These are phyloP conservation scores for Agonopterix arenella DNA, from an alignment of 2,888 invertebrate species.

Conservation along the genomic window DNA sequence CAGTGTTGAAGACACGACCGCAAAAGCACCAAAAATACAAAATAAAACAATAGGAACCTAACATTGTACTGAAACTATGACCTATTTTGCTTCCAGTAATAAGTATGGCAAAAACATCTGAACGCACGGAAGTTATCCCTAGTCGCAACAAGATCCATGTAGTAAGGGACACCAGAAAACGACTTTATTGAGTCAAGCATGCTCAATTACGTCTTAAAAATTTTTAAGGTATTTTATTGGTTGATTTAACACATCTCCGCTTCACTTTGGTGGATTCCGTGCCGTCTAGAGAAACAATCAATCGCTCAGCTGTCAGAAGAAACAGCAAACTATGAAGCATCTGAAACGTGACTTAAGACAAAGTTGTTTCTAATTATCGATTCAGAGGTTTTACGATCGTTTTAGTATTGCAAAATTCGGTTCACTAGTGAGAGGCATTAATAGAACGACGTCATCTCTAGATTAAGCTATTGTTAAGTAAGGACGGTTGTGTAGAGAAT, in stretches of 20 bases:
- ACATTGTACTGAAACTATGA: too few species aligned
- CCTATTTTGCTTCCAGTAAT: too few species aligned
- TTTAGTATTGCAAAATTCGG: constrained; percentile 38
- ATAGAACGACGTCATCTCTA: constrained; percentile 15
- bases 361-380: constrained; percentile 45
- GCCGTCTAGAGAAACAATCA: constrained; percentile 20
- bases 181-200: too few species aligned
- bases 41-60: too few species aligned
- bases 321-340: constrained; percentile 16
- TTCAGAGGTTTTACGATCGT: constrained; percentile 35
- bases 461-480: constrained; percentile 14
- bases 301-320: constrained; percentile 41
- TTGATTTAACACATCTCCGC: background rate
- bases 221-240: too few species aligned
- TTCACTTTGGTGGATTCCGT: background rate
- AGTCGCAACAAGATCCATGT: too few species aligned
- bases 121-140: too few species aligned
- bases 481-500: constrained; percentile 19
- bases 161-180: too few species aligned
- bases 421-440: constrained; percentile 21
- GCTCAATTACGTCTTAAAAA: too few species aligned
- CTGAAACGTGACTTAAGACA: constrained; percentile 48
- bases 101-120: too few species aligned
- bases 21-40: too few species aligned
- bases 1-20: too few species aligned